Percentiles rank a stretch among this genome's conserved stretches.
phyloP scores from a whole-genome alignment of 92 coral and sea anemone genomes.

The Siderastrea radians region DNA sequence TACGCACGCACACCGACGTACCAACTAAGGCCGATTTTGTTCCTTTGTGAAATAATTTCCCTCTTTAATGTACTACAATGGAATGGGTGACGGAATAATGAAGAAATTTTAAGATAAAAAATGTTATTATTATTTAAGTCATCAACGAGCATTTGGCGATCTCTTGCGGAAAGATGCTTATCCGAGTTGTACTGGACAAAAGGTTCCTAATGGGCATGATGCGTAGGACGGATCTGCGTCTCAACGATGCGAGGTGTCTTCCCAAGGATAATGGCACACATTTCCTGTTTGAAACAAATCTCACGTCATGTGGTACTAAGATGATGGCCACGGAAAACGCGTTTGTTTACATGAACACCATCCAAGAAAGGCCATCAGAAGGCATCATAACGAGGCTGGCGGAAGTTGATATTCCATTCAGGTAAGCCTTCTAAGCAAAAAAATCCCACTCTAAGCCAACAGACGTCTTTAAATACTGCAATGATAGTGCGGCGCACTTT shows the following conservation, averaged over 20 bases:
- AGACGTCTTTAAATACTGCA: not conserved
- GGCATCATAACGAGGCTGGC: constrained; percentile 77
- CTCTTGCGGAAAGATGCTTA: constrained; percentile 80
- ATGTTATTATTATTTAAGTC: constrained; percentile 8
- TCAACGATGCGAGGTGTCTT: constrained; percentile 75
- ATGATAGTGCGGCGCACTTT: no score
- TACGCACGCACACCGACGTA: no score
- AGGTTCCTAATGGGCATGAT: constrained; percentile 70
- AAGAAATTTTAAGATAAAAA: no score
- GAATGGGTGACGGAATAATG: no score
- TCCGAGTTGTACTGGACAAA: constrained; percentile 68
- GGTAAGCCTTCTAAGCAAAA: constrained; percentile 4
- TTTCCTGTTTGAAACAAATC: constrained; percentile 65
- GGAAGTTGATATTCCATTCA: constrained; percentile 83
- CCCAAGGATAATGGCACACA: constrained; percentile 78
- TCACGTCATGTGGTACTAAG: constrained; percentile 79
- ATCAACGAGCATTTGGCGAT: constrained; percentile 76
- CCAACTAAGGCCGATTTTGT: no score
- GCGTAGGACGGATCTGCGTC: constrained; percentile 71
- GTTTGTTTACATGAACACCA: constrained; percentile 80
- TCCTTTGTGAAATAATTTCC: no score
- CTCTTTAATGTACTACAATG: no score
- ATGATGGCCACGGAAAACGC: constrained; percentile 69
- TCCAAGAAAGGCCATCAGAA: constrained; percentile 70
- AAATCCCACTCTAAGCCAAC: not conserved